Conservation (phyloP, 2,888 invertebrate genomes). For the Xestia c-nigrum region DNA sequence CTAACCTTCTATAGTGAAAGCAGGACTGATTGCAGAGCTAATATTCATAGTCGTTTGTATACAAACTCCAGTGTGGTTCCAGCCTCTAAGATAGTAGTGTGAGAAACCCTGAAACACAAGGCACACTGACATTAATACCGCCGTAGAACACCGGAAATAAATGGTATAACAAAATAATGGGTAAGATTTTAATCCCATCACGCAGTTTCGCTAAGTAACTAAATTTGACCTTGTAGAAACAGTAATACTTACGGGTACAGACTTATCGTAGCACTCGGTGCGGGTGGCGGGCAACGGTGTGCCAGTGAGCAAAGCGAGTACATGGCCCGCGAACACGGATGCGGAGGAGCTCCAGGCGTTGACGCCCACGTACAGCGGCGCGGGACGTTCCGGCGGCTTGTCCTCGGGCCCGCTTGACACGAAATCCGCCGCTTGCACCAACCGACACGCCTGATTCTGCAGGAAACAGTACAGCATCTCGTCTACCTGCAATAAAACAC, state of each 20-base stretch:
- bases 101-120: constrained; percentile 80
- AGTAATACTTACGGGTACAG: constrained; percentile 70
- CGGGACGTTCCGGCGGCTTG: constrained; percentile 62
- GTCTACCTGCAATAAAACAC: constrained; percentile 88
- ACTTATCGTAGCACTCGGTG: constrained; percentile 69
- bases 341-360: constrained; percentile 84
- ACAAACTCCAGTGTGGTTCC: constrained; percentile 93
- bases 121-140: not conserved
- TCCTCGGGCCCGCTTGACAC: constrained; percentile 75
- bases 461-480: constrained; percentile 95
- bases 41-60: constrained; percentile 93
- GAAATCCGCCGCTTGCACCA: constrained; percentile 90
- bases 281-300: constrained; percentile 72
- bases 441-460: constrained; percentile 92
- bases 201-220: not conserved
- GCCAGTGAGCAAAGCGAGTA: constrained; percentile 92
- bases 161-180: not conserved
- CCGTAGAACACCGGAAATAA: not conserved
- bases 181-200: not conserved
- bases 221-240: not conserved
- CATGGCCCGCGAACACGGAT: constrained; percentile 91
- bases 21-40: constrained; percentile 95
- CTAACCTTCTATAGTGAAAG: constrained; percentile 93
- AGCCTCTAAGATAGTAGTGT: constrained; percentile 92
- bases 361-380: constrained; percentile 85